phyloP scores from a whole-genome alignment of 2,888 invertebrate species.

The Parnassius smintheus region DNA sequence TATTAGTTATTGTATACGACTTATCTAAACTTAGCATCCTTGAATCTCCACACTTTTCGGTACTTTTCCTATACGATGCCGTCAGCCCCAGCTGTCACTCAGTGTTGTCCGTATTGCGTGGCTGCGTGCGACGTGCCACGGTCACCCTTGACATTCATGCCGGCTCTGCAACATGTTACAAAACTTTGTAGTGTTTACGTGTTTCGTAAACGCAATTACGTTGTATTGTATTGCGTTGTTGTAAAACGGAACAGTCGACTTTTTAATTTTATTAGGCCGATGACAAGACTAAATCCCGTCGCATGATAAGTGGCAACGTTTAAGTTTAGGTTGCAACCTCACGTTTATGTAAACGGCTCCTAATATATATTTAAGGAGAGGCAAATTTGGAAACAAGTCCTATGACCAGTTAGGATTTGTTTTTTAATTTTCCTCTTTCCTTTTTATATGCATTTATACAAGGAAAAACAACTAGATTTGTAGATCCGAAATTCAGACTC shows the following conservation, averaged over 20 bases:
- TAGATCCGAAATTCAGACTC: too few relatives aligned
- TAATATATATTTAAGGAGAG: too few relatives aligned
- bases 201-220: slow-evolving; percentile 19
- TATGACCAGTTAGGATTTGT: too few relatives aligned
- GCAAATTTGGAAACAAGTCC: too few relatives aligned
- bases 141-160: slow-evolving; percentile 25
- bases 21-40: not conserved
- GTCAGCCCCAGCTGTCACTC: slow-evolving; percentile 14
- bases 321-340: too few relatives aligned
- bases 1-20: not conserved
- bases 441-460: too few relatives aligned
- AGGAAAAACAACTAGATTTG: too few relatives aligned
- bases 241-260: slow-evolving; percentile 3
- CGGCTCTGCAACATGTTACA: slow-evolving; percentile 10
- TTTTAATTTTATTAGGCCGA: slow-evolving; percentile 10
- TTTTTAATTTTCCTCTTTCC: too few relatives aligned
- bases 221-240: slow-evolving; percentile 3
- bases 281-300: slow-evolving; percentile 12
- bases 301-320: slow-evolving; percentile 7
- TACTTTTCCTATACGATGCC: not conserved
- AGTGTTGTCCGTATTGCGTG: slow-evolving; percentile 1
- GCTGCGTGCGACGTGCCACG: slow-evolving; percentile 7
- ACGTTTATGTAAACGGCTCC: too few relatives aligned
- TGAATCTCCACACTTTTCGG: slow-evolving; percentile 4
- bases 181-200: slow-evolving; percentile 12